These are phyloP conservation scores for Ophioninae sp. DNA, from an alignment of 2,888 invertebrate genomes.

Conservation along the genomic window DNA sequence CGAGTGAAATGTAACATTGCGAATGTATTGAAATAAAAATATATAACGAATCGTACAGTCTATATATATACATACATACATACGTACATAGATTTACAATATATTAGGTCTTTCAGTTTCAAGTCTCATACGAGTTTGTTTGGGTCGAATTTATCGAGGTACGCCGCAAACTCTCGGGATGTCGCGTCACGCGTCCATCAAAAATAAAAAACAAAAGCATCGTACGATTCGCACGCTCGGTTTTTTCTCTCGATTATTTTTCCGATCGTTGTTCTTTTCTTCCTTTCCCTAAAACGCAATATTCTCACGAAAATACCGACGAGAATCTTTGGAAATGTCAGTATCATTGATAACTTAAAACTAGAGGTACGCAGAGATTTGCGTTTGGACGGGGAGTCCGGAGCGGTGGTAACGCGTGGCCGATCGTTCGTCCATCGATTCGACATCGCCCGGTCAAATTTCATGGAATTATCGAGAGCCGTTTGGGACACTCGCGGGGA, in stretches of 20 bases:
- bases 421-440: no score
- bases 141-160: background rate
- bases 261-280: no score
- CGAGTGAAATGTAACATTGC: background rate
- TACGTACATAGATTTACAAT: background rate
- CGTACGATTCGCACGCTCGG: background rate
- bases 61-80: constrained; percentile 1
- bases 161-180: constrained; percentile 16
- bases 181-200: background rate
- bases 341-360: constrained; percentile 3
- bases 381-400: background rate
- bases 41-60: constrained; percentile 29
- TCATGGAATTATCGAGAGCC: no score
- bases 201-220: background rate
- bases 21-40: constrained; percentile 28
- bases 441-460: no score
- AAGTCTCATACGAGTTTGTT: constrained; percentile 50
- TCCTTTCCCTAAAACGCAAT: background rate
- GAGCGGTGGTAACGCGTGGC: no score
- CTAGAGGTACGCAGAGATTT: background rate
- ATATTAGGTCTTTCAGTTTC: constrained; percentile 45
- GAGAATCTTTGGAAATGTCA: constrained; percentile 11
- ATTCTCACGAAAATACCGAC: background rate
- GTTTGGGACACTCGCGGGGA: no score
- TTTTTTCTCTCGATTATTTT: background rate